Percentiles rank a stretch among this genome's conserved stretches.
These are phyloP conservation scores for Tyrannus savana DNA, from an alignment of 2,113 vertebrate species.

Conservation along the genomic window DNA sequence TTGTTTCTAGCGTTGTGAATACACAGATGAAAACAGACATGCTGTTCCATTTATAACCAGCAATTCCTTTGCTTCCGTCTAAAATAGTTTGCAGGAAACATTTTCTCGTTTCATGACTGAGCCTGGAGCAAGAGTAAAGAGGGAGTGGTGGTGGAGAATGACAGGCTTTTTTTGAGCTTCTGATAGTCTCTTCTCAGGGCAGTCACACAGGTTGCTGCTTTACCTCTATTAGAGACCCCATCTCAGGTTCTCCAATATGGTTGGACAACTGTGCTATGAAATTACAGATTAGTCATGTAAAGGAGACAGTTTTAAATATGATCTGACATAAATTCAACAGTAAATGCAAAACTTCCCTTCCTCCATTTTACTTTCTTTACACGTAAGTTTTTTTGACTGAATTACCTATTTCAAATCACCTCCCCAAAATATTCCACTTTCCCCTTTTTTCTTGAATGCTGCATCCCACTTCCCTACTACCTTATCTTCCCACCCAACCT, in stretches of 20 bases:
- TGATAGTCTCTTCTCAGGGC: neutral
- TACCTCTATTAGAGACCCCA: neutral
- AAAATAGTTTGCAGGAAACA: neutral
- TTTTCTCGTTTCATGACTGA: neutral
- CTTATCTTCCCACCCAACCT: neutral
- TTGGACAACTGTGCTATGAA: neutral
- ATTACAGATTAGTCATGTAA: neutral
- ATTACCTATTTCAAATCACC: neutral
- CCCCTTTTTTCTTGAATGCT: neutral
- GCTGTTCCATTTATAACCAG: conserved; percentile 13
- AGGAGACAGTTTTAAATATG: neutral
- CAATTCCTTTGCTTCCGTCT: neutral
- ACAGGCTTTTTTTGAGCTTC: neutral
- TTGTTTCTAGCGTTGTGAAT: neutral
- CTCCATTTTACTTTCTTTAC: neutral
- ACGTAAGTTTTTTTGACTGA: neutral
- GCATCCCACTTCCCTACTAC: neutral
- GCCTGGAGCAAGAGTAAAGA: neutral
- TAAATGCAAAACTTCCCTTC: neutral
- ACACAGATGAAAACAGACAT: neutral
- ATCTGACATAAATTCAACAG: neutral
- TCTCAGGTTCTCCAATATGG: neutral
- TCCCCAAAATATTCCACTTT: neutral
- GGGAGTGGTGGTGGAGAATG: neutral
- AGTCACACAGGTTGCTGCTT: neutral